phyloP scores from a whole-genome alignment of 1,140 invertebrate genomes.

The Sarcophaga peregrina region DNA sequence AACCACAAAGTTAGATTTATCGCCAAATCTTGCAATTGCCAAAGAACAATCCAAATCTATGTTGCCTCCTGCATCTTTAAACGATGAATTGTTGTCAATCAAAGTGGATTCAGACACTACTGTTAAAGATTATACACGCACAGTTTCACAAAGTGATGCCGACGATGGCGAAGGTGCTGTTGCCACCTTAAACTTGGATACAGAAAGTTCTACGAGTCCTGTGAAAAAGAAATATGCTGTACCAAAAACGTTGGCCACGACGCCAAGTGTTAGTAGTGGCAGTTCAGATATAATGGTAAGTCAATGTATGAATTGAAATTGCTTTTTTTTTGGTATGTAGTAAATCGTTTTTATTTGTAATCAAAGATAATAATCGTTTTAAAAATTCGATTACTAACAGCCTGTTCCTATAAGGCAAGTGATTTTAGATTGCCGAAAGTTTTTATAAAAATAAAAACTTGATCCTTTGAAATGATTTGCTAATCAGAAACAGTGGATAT shows the following conservation, averaged over 20 bases:
- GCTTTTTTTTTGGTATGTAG: too few relatives aligned
- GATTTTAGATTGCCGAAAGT: too few relatives aligned
- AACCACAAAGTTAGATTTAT: neutral
- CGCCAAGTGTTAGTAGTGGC: slow-evolving; percentile 51
- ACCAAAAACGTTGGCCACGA: slow-evolving; percentile 40
- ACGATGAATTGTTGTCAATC: slow-evolving; percentile 32
- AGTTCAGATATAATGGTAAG: slow-evolving; percentile 59
- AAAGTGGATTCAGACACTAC: slow-evolving; percentile 48
- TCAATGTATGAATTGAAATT: neutral
- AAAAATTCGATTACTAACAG: too few relatives aligned
- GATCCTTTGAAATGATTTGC: too few relatives aligned
- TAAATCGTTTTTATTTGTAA: too few relatives aligned
- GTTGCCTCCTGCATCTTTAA: neutral
- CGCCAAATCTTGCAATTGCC: slow-evolving; percentile 42
- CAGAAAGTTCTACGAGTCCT: slow-evolving; percentile 31
- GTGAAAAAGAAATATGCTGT: slow-evolving; percentile 44
- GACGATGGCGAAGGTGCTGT: slow-evolving; percentile 52
- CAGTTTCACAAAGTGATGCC: slow-evolving; percentile 60
- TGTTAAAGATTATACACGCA: slow-evolving; percentile 59
- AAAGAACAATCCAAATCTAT: slow-evolving; percentile 30
- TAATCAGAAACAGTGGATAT: too few relatives aligned
- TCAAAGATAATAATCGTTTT: too few relatives aligned
- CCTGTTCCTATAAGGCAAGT: too few relatives aligned
- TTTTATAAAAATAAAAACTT: too few relatives aligned
- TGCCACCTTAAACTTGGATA: slow-evolving; percentile 30